Conservation (phyloP, 1,140 invertebrate genomes). For the Gonioctena quinquepunctata region DNA sequence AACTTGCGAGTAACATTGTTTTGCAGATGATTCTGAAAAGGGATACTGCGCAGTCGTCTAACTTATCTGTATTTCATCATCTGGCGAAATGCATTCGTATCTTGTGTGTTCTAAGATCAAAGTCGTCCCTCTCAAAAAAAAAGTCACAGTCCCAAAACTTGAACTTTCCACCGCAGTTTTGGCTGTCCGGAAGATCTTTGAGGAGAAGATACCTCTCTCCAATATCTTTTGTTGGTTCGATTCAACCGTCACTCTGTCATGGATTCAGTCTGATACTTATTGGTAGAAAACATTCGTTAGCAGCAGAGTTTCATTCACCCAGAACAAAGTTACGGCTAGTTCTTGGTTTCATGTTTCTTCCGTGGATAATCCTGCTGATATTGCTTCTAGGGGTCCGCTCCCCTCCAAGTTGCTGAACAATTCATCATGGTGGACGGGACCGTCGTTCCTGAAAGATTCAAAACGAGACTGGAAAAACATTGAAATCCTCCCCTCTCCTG, state of each 20-base stretch:
- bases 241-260: conserved; percentile 23
- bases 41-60: too few species aligned
- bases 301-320: conserved; percentile 53
- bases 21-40: too few species aligned
- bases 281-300: conserved; percentile 55
- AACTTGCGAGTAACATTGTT: too few species aligned
- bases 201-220: too few species aligned
- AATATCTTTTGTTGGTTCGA: conserved; percentile 25
- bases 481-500: too few species aligned
- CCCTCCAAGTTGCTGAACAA: conserved; percentile 9
- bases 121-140: conserved; percentile 47
- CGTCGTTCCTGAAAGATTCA: conserved; percentile 1
- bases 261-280: conserved; percentile 27
- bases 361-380: conserved; percentile 52
- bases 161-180: conserved; percentile 54
- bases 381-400: conserved; percentile 46
- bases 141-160: conserved; percentile 52
- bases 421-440: conserved; percentile 23
- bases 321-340: conserved; percentile 22
- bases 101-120: conserved; percentile 37
- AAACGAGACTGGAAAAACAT: too few species aligned
- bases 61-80: too few species aligned
- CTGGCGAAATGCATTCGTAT: too few species aligned
- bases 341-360: conserved; percentile 48
- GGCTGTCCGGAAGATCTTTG: conserved; percentile 28